Percentiles rank a stretch among this genome's conserved stretches.
phyloP scores from a whole-genome alignment of 1,140 invertebrate species.

The Whitmania pigra region DNA sequence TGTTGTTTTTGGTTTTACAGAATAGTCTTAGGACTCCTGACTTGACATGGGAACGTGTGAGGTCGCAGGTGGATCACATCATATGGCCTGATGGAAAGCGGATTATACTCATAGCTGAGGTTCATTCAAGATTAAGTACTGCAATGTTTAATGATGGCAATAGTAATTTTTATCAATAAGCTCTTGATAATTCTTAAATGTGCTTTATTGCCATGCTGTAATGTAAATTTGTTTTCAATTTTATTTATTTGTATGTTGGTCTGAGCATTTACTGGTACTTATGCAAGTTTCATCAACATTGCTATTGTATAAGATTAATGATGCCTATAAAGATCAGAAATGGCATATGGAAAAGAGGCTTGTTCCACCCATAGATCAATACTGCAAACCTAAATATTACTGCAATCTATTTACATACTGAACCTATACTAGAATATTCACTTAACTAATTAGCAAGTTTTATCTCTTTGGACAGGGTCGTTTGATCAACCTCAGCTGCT shows the following conservation, averaged over 20 bases:
- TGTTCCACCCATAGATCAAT: no score
- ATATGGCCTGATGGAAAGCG: constrained; percentile 74
- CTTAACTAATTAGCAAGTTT: neutral
- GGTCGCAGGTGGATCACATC: constrained; percentile 91
- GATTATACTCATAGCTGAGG: constrained; percentile 69
- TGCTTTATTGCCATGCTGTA: no score
- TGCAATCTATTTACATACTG: neutral
- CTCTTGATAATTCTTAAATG: no score
- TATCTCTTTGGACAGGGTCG: constrained; percentile 54
- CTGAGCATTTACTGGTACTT: no score
- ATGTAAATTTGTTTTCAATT: no score
- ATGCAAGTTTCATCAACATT: no score
- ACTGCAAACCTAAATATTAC: no score
- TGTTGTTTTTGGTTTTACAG: constrained; percentile 45
- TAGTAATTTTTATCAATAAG: no score
- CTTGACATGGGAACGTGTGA: constrained; percentile 88
- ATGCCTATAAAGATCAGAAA: no score
- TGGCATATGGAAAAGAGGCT: no score
- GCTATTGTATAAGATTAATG: no score
- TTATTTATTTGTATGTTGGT: no score
- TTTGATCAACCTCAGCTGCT: constrained; percentile 87
- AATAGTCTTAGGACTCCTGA: constrained; percentile 83
- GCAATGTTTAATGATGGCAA: neutral
- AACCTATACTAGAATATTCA: neutral
- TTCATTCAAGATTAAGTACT: constrained; percentile 24